Evolutionary conservation across 2,888 invertebrate species (phyloP).

Genomic region (Alentia gelatinosa): DNA sequence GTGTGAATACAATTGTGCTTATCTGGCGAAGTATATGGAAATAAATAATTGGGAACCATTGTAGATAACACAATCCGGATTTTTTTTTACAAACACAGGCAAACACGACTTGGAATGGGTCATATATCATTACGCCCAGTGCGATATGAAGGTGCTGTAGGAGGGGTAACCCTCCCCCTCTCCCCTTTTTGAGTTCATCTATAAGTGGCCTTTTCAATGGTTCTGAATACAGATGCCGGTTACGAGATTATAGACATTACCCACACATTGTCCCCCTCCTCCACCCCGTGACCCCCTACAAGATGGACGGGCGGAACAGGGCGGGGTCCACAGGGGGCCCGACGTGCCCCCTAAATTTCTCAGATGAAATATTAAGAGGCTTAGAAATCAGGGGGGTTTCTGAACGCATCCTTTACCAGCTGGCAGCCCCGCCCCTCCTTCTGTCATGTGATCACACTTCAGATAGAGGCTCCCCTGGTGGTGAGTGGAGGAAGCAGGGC

Average conservation of each 20-base stretch:
- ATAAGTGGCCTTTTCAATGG: not conserved
- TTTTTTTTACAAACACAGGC: no score
- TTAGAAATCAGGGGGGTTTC: not conserved
- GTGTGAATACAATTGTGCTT: no score
- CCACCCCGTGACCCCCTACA: not conserved
- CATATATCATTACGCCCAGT: not conserved
- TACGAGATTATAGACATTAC: not conserved
- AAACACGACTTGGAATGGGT: no score
- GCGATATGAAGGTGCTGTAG: not conserved
- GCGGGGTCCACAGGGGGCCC: not conserved
- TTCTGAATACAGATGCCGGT: not conserved
- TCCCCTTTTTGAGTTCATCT: not conserved
- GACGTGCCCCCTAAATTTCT: not conserved
- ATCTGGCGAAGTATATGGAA: no score
- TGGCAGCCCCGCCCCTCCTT: conserved; percentile 9
- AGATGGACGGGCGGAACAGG: not conserved
- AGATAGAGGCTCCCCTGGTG: conserved; percentile 1
- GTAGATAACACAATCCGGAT: no score
- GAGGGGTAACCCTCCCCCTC: not conserved
- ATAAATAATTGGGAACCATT: no score
- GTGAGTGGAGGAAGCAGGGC: not conserved
- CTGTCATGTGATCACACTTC: not conserved
- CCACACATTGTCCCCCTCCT: not conserved
- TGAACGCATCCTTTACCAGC: not conserved
- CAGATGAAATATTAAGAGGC: conserved; percentile 27